Conservation (phyloP, 2,113 vertebrate species). For the Lanius collurio region DNA sequence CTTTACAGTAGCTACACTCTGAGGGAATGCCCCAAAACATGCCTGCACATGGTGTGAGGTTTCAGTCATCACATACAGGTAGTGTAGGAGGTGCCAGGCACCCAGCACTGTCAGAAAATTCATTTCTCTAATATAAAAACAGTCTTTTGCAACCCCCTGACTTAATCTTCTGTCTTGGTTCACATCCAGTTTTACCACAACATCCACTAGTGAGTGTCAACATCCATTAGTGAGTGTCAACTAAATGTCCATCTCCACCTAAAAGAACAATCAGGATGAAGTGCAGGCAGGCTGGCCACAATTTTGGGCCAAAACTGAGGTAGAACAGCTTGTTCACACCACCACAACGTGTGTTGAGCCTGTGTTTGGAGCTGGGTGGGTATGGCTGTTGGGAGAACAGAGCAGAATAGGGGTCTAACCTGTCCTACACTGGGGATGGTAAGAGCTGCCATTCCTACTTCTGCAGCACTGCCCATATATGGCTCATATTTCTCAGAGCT, state of each 20-base stretch:
- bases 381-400: rapidly evolving
- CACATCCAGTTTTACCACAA: background rate
- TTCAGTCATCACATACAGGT: background rate
- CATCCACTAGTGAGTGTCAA: background rate
- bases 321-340: background rate
- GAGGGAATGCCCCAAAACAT: background rate
- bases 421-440: background rate
- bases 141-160: background rate
- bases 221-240: background rate
- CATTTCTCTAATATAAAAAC: background rate
- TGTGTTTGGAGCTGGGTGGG: background rate
- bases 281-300: background rate
- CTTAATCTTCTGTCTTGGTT: background rate
- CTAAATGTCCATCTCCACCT: background rate
- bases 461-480: background rate
- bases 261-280: background rate
- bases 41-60: background rate
- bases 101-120: rapidly evolving
- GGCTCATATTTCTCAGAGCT: background rate
- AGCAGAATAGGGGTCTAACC: background rate
- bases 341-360: background rate
- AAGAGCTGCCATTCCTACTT: background rate
- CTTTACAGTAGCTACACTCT: background rate
- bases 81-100: background rate
- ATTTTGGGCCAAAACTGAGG: background rate